These are phyloP conservation scores for Noctua janthe DNA, from an alignment of 2,888 invertebrate species.

Conservation along the genomic window DNA sequence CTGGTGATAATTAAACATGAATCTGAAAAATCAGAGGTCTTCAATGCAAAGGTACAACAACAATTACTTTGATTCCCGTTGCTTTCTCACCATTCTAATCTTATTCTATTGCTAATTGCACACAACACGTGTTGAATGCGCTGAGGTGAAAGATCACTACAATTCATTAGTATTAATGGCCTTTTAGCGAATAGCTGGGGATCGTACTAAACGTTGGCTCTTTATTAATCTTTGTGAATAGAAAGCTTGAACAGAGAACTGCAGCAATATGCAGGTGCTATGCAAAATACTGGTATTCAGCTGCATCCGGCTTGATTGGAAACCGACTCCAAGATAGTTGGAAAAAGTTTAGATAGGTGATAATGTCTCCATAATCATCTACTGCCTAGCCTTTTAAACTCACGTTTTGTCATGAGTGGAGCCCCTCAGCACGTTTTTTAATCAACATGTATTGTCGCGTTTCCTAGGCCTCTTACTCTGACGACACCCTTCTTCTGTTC, in stretches of 20 bases:
- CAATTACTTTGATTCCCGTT: conserved; percentile 15
- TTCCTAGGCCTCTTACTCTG: too few relatives aligned
- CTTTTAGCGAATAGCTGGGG: background rate
- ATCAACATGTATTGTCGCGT: too few relatives aligned
- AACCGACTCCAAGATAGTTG: background rate
- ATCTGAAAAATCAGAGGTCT: too few relatives aligned
- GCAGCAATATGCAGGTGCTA: too few relatives aligned
- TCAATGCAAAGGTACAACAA: background rate
- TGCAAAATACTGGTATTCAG: background rate
- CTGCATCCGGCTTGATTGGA: background rate
- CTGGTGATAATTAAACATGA: too few relatives aligned
- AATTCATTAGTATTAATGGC: conserved; percentile 33
- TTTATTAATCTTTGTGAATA: background rate
- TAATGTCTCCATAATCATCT: too few relatives aligned
- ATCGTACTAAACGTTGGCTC: background rate
- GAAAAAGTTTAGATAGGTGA: background rate
- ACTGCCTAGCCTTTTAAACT: too few relatives aligned
- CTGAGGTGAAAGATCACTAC: conserved; percentile 48
- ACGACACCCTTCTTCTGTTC: too few relatives aligned
- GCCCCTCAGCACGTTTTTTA: too few relatives aligned
- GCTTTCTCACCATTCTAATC: conserved; percentile 18
- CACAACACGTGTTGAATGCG: conserved; percentile 20
- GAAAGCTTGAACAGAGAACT: background rate
- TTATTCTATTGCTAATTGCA: conserved; percentile 32
- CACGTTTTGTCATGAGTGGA: too few relatives aligned